These are phyloP conservation scores for Muscicapa adusta DNA, from an alignment of 2,113 vertebrate genomes.

Conservation along the genomic window DNA sequence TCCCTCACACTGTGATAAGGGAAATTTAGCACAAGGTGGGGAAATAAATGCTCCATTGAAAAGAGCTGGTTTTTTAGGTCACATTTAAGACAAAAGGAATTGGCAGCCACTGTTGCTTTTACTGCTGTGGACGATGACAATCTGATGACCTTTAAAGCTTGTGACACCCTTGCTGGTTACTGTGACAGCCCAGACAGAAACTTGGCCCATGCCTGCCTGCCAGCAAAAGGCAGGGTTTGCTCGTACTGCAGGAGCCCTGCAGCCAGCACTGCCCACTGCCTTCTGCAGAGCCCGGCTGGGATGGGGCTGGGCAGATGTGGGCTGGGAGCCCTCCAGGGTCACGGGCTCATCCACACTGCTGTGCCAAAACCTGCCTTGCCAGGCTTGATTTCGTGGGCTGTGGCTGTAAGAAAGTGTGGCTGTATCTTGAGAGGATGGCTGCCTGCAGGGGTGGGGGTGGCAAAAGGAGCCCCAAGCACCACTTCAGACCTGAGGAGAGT, in stretches of 20 bases:
- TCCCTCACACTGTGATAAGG: background rate
- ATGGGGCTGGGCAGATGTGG: background rate
- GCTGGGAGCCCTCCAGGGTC: background rate
- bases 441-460: rapidly evolving
- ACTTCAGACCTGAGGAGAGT: background rate
- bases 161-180: background rate
- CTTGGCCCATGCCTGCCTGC: background rate
- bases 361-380: background rate
- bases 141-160: constrained; percentile 27
- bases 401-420: background rate
- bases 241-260: background rate
- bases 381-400: background rate
- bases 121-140: constrained; percentile 20
- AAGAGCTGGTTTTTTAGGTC: background rate
- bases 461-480: background rate
- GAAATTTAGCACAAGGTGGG: background rate
- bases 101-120: background rate
- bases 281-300: background rate
- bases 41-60: background rate
- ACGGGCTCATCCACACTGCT: background rate
- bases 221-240: background rate
- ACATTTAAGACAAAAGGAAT: constrained; percentile 19
- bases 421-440: background rate
- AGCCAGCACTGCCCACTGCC: background rate
- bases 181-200: background rate